Conservation (phyloP, 2,113 vertebrate species). For the Phrynosoma platyrhinos region DNA sequence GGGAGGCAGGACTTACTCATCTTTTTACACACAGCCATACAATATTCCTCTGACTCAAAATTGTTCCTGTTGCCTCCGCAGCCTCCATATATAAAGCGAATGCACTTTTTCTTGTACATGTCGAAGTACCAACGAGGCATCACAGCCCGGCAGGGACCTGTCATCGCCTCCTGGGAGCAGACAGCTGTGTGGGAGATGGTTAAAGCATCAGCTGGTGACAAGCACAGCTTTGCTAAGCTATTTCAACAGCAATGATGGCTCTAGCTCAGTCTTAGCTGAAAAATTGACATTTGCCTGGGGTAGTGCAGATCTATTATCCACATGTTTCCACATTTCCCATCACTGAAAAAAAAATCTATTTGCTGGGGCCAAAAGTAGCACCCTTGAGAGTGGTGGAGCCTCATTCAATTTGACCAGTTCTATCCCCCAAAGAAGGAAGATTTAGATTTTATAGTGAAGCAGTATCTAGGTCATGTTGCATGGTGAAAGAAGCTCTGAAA, state of each 20-base stretch:
- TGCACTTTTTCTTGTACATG: conserved; percentile 89
- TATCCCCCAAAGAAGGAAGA: background rate
- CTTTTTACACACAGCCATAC: conserved; percentile 95
- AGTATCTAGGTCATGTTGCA: background rate
- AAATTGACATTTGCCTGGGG: background rate
- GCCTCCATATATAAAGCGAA: conserved; percentile 96
- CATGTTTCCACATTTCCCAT: background rate
- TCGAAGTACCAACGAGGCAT: conserved; percentile 98
- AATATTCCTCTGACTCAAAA: conserved; percentile 98
- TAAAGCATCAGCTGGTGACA: conserved; percentile 75
- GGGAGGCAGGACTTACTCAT: conserved; percentile 90
- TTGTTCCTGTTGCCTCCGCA: conserved; percentile 99
- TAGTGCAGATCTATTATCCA: accelerated
- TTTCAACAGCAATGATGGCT: background rate
- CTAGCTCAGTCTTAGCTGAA: conserved; percentile 11
- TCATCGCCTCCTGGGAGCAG: conserved; percentile 95
- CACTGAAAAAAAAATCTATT: background rate
- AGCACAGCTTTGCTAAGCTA: conserved; percentile 29
- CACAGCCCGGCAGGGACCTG: conserved; percentile 93
- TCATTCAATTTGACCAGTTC: background rate
- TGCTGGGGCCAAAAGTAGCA: background rate
- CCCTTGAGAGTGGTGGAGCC: background rate
- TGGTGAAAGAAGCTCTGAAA: background rate
- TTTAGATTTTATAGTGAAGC: background rate
- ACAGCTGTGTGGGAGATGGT: conserved; percentile 89